Evolutionary conservation across 2,113 vertebrate genomes (phyloP), one percentile per base, ranked within the genome.

Genomic region (Cyrtonyx montezumae): DNA sequence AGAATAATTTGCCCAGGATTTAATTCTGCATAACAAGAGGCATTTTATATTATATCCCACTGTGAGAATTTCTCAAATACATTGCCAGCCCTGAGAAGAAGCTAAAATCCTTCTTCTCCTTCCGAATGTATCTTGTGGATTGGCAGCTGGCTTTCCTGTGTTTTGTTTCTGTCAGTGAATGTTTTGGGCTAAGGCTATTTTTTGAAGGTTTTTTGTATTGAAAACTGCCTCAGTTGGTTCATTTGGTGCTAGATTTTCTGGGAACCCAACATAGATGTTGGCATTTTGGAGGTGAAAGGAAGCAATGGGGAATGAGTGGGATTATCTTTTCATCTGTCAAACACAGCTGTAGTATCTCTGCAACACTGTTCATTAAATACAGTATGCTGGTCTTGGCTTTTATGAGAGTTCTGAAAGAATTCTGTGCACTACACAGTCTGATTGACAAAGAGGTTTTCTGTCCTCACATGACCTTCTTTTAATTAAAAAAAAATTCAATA

Each of bases 391-490:
- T 77, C 80, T 90, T 94, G 83, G 79, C 71, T 82, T 91, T 88
- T 85, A 43, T 74, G 71, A 67, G 93, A 95, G 86, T 65, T 94
- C 91, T 97, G 91, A 90, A 96, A 96, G 67, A 88, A 84, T 85
- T 95, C 90, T 90, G 36, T 90, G 71, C 78, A 46, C 85, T 88
- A 91, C 71, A 62, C 53, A 90, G 87, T 87, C 78, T 91, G 87
- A 94, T 71, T 96, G 91, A 95, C 91, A 94, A 83, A 94, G 95
- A 91, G 83, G 43, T 61, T 96, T 96, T 94, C 79, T 91, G 94
- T 96, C 96, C 97, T 95, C 2, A 8, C 36, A 88, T 92, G 96
- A 96, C 96, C 95, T 96, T 84, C 80, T 86, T 93, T 92, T 85
- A 95, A 93, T 94, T 84, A 36, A 0, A 84, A 94, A 94, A 94